Evolutionary conservation across 2,797 vertebrate species (phyloP), one percentile per base, ranked within the genome.

Genomic region (Mormyrus proboscirostris): DNA sequence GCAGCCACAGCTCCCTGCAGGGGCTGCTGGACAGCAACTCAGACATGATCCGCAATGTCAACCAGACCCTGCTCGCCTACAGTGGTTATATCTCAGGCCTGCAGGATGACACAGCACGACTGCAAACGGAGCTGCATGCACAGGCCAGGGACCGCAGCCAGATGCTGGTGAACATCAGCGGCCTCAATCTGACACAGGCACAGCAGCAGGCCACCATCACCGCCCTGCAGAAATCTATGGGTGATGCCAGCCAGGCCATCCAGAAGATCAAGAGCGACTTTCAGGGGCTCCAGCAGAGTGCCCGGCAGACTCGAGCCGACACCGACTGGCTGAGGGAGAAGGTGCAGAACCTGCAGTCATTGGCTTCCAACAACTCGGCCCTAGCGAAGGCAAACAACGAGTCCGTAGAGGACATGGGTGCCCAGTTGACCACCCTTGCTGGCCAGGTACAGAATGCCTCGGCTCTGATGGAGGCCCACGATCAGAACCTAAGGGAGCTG

Each of bases 401-500:
- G 73, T 96, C 96, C 55, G 95, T 99, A 88, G 97, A 98, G 92
- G 98, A 98, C 89, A 95, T 98, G 92, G 97, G 94, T 88, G 95
- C 93, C 88, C 98, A 98, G 92, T 95, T 99, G 6, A 91, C 91
- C 44, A 94, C 94, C 1, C 96, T 99, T 92, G 93, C 95, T 83
- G 95, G 92, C 88, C 97, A 98, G 91, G 95, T 99, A 90, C 96
- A 97, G 92, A 99, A 99, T 92, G 96, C 98, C 92, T 98, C 97
- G 92, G 94, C 94, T 38, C 90, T 97, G 92, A 95, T 96, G 3
- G 97, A 98, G 44, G 92, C 93, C 90, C 98, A 98, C 0, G 97
- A 98, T 89, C 97, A 97, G 94, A 97, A 94, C 91, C 95, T 99
- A 88, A 97, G 96, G 90, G 97, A 97, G 91, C 94, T 99, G 10